Evolutionary conservation across 2,888 invertebrate species (phyloP), one percentile per base, ranked within the genome.

Genomic region (Epirrhoe alternata): DNA sequence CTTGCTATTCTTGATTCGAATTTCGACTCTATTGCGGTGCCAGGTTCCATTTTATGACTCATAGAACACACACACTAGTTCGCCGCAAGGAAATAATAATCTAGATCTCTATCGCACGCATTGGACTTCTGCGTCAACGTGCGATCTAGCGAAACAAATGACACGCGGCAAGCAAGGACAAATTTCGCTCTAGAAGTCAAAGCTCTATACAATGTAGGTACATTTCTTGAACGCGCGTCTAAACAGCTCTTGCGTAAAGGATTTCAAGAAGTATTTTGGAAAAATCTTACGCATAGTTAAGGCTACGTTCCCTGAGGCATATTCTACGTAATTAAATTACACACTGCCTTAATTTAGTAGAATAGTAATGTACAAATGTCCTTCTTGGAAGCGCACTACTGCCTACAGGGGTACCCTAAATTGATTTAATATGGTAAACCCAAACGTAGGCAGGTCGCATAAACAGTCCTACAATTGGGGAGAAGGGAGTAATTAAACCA

Each of bases 401-500:
- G 24, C 51, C 24, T 51, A 51, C 51, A 30, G n/a, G 24, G 24
- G 51, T 30, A 51, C 30, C 51, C 24, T 51, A 51, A 24, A 30
- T 51, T 51, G 24, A 51, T 51, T 50, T 51, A 51, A 51, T 24
- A 51, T 51, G 51, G 51, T 51, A n/a, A 50, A 51, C 51, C 51
- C 51, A 51, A 51, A 51, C 30, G 51, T 51, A 12, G 51, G 30
- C 51, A 51, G 17, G 30, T 24, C 10, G 6, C 51, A 51, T 51
- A 51, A 51, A 51, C 30, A 51, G 30, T 24, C 17, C 51, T 51
- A 10, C 30, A 51, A 51, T 51, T 50, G 30, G 24, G 0, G 51
- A 51, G 51, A 16, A 16, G 47, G 47, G 47, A 47, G 14, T 47
- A 47, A 47, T 47, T 47, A 47, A 47, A 16, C 38, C 14, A 16